Evolutionary conservation across 2,797 vertebrate genomes (phyloP), one percentile per base, ranked within the genome.

Genomic region (Danio kyathit): DNA sequence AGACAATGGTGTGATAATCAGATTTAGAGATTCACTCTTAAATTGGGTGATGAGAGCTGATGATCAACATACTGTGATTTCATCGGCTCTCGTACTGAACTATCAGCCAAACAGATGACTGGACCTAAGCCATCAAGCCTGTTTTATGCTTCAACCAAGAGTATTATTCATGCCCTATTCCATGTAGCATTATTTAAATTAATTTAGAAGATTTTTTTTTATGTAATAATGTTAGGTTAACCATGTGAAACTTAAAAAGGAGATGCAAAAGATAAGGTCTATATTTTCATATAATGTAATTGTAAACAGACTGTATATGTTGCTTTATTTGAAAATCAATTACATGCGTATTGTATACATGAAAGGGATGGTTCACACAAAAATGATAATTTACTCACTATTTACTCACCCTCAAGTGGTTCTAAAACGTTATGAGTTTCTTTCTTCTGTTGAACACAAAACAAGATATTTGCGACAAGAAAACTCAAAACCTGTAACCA

Each of bases 71-170:
- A 52, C 73, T 7, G 29, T 38, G 48, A 70, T 57, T 63, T 81
- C 73, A 63, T 70, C 64, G 63, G 56, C 64, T 81, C 67, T 61
- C 48, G 21, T 13, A 10, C 46, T 63, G 48, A 54, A 7, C 16
- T 79, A 11, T 54, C 43, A 76, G 65, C 80, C 80, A 76, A 16
- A 64, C 38, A 76, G 51, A 63, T 52, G 16, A 72, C 9, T 63
- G 69, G 69, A 44, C 6, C 38, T 14, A 48, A 51, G 65, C 76
- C 76, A 59, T 60, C 14, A 48, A 60, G n/a, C 60, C 46, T 51
- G 44, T 19, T n/a, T 19, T 9, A 43, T 65, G 38, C 54, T 54
- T 59, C 19, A 44, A 43, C 49, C 49, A 12, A 66, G 49, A 66
- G 11, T 49, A 7, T 52, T 49, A 19, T 48, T 43, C 17, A 40